Evolutionary conservation across 2,113 vertebrate genomes (phyloP).

Genomic region (Saimiri boliviensis): DNA sequence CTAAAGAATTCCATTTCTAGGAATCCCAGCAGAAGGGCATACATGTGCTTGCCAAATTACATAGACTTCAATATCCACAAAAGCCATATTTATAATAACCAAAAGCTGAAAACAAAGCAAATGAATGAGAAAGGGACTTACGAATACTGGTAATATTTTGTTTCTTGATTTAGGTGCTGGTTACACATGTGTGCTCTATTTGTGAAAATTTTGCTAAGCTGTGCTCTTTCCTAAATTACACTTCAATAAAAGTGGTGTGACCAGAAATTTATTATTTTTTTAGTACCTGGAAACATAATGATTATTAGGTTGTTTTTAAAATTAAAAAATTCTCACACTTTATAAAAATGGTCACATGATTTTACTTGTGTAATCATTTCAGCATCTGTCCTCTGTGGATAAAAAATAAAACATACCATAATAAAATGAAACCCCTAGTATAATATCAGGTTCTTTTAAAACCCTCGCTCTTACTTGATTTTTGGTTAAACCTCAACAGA

Average conservation of each 20-base stretch:
- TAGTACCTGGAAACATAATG: neutral
- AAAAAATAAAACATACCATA: neutral
- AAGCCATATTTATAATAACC: neutral
- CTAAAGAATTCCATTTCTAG: neutral
- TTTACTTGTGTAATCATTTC: neutral
- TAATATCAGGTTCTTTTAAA: neutral
- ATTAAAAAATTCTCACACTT: neutral
- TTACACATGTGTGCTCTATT: neutral
- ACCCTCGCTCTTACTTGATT: neutral
- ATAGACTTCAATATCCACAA: neutral
- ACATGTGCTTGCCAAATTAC: neutral
- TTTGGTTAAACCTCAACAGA: neutral
- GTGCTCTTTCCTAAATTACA: constrained; percentile 11
- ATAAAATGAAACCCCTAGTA: neutral
- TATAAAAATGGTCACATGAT: neutral
- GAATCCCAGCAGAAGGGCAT: neutral
- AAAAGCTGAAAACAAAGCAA: neutral
- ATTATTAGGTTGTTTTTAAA: neutral
- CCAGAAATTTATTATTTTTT: constrained; percentile 34
- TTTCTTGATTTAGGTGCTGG: neutral
- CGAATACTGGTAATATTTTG: neutral
- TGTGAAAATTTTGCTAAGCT: neutral
- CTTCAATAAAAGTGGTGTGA: constrained; percentile 30
- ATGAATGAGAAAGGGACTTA: neutral
- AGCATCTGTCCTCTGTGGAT: neutral